Conservation (phyloP, 1,140 invertebrate species). For the Proales similis region DNA sequence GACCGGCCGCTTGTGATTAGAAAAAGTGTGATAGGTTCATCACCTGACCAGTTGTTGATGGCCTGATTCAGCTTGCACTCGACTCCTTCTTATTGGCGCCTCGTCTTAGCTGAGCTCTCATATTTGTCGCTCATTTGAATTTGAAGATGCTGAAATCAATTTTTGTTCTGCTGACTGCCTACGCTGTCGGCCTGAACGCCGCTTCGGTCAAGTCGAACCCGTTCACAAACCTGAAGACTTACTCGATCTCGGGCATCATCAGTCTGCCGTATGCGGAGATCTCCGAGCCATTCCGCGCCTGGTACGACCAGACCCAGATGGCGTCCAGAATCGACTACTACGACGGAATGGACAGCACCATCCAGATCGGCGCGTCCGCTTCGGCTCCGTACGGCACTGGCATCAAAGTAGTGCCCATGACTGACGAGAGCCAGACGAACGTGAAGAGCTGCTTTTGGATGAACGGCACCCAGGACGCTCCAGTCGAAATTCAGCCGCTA, state of each 20-base stretch:
- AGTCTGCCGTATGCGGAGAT: slow-evolving; percentile 85
- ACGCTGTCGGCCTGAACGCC: not conserved
- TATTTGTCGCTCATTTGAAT: too few species aligned
- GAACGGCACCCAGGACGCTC: slow-evolving; percentile 63
- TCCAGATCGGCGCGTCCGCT: slow-evolving; percentile 1
- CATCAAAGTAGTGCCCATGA: slow-evolving; percentile 77
- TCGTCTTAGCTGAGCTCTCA: too few species aligned
- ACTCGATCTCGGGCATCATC: slow-evolving; percentile 44
- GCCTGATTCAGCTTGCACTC: too few species aligned
- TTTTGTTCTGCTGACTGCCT: not conserved
- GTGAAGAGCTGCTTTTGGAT: slow-evolving; percentile 72
- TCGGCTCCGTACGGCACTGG: slow-evolving; percentile 63
- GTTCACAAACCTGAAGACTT: slow-evolving; percentile 30
- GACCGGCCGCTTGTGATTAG: too few species aligned
- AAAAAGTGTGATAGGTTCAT: too few species aligned
- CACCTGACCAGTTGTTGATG: too few species aligned
- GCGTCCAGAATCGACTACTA: slow-evolving; percentile 87
- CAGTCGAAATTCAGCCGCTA: slow-evolving; percentile 66
- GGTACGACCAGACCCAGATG: slow-evolving; percentile 67
- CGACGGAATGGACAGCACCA: slow-evolving; percentile 59
- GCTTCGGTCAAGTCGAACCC: slow-evolving; percentile 11
- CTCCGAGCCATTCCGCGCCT: slow-evolving; percentile 71
- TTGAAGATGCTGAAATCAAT: not conserved
- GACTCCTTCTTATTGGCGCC: too few species aligned
- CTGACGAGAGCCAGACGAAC: slow-evolving; percentile 59